phyloP scores from a whole-genome alignment of 1,140 invertebrate genomes.

The Lanistes nyassanus region DNA sequence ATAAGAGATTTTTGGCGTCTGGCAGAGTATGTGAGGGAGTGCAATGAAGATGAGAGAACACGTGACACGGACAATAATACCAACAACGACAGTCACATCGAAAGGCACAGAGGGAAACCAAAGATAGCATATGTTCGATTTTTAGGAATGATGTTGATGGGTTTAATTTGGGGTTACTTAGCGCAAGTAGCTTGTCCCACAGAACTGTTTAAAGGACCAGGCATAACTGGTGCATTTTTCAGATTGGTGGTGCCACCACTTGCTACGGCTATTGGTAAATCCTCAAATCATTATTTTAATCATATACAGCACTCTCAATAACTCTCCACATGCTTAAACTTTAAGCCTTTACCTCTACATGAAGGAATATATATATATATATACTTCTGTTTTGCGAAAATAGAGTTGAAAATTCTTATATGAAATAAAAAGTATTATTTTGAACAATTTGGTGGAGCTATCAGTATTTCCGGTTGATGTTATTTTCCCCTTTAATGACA shows the following conservation, averaged over 20 bases:
- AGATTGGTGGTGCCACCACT: constrained; percentile 71
- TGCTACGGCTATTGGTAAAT: constrained; percentile 79
- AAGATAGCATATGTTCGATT: constrained; percentile 76
- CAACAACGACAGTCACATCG: constrained; percentile 45
- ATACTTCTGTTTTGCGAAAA: too few relatives aligned
- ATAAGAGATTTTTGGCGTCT: constrained; percentile 86
- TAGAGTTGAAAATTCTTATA: not conserved
- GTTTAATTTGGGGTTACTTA: constrained; percentile 83
- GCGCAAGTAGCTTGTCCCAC: constrained; percentile 81
- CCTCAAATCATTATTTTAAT: not conserved
- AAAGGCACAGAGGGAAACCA: not conserved
- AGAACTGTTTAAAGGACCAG: constrained; percentile 43
- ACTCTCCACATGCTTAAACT: not conserved
- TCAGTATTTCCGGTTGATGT: not conserved
- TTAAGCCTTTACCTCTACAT: too few relatives aligned
- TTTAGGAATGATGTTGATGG: constrained; percentile 79
- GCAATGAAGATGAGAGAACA: constrained; percentile 81
- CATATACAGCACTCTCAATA: constrained; percentile 2
- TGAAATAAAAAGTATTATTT: not conserved
- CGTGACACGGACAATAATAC: constrained; percentile 75
- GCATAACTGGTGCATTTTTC: constrained; percentile 26
- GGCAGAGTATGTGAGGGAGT: constrained; percentile 86
- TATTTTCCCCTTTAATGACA: constrained; percentile 59
- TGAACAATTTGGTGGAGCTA: too few relatives aligned
- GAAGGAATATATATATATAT: too few relatives aligned